Conservation (phyloP, 2,797 vertebrate species). For the Jordanella pulchra region DNA sequence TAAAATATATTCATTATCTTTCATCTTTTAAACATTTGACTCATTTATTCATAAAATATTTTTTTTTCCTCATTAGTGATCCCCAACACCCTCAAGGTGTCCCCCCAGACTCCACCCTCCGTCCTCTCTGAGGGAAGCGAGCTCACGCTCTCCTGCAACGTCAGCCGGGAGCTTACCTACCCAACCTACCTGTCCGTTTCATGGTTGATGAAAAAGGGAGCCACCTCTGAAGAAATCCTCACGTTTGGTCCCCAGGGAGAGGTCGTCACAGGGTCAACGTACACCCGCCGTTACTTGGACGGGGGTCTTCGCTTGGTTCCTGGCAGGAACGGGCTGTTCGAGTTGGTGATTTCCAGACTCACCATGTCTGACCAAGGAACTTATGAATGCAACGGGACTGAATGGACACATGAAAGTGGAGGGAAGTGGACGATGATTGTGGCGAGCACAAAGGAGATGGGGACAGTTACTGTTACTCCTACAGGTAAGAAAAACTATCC, state of each 20-base stretch:
- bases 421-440: conserved; percentile 88
- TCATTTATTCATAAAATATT: not conserved
- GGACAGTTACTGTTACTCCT: conserved; percentile 81
- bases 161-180: conserved; percentile 72
- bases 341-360: conserved; percentile 80
- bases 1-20: not conserved
- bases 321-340: conserved; percentile 76
- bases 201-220: conserved; percentile 82
- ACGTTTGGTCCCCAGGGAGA: conserved; percentile 85
- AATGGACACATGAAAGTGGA: conserved; percentile 86
- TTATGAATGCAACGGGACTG: conserved; percentile 86
- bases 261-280: conserved; percentile 74
- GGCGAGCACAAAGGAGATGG: conserved; percentile 84
- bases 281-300: conserved; percentile 77
- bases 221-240: conserved; percentile 75
- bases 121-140: conserved; percentile 82
- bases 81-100: conserved; percentile 84
- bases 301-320: conserved; percentile 86
- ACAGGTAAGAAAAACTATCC: conserved; percentile 80
- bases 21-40: not conserved
- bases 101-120: conserved; percentile 32
- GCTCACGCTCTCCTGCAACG: conserved; percentile 84
- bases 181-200: conserved; percentile 89
- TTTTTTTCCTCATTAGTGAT: conserved; percentile 79
- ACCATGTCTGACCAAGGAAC: conserved; percentile 78